A percentile compares a stretch with the other conserved stretches of the same genome.
These are phyloP conservation scores for Brachionus calyciflorus DNA, from an alignment of 1,140 invertebrate genomes.

Conservation along the genomic window DNA sequence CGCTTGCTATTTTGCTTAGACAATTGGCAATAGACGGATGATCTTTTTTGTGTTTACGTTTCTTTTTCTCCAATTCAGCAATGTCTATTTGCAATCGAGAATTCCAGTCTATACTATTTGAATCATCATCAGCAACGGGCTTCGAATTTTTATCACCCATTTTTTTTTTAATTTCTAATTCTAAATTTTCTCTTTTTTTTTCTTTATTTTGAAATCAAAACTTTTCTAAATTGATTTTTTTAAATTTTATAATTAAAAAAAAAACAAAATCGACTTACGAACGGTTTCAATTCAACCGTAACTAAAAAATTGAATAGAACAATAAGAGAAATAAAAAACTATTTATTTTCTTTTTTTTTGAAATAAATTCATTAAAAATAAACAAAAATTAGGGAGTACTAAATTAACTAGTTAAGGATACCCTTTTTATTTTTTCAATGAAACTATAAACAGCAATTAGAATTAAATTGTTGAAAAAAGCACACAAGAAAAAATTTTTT, in stretches of 20 bases:
- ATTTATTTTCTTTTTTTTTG: too few species aligned
- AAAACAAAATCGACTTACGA: neutral
- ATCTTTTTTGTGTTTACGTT: constrained; percentile 3
- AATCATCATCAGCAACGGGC: neutral
- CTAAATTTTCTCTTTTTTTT: neutral
- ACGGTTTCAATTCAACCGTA: constrained; percentile 12
- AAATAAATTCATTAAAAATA: too few species aligned
- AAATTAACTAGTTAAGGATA: too few species aligned
- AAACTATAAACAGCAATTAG: too few species aligned
- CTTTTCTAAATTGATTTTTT: neutral
- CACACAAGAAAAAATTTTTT: too few species aligned
- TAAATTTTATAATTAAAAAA: neutral
- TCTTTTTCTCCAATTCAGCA: neutral
- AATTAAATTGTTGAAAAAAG: too few species aligned
- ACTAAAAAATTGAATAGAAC: neutral
- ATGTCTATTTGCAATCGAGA: neutral
- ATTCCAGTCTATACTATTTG: neutral
- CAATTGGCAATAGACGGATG: neutral
- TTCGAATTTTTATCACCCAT: constrained; percentile 33
- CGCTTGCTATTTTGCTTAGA: neutral
- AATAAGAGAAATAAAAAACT: neutral
- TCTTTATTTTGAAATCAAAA: neutral
- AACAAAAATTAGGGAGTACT: too few species aligned
- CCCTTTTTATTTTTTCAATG: too few species aligned
- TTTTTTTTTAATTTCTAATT: neutral